Evolutionary conservation across 2,797 vertebrate species (phyloP).

Genomic region (Denticeps clupeoides): DNA sequence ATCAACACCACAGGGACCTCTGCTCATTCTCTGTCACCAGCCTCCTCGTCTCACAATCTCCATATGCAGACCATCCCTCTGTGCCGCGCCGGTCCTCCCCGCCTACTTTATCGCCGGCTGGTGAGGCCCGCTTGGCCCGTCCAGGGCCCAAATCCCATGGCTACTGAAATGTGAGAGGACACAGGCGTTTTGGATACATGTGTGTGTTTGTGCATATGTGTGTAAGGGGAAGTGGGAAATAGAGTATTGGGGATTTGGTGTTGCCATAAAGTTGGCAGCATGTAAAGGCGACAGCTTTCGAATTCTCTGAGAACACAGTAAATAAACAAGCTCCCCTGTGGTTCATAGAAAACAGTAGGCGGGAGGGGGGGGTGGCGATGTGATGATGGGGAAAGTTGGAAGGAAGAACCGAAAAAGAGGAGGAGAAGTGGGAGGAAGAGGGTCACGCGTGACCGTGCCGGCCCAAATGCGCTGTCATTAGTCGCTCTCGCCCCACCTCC

Average conservation of each 20-base stretch:
- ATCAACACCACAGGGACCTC: constrained; percentile 37
- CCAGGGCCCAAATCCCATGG: constrained; percentile 9
- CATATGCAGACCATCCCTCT: constrained; percentile 18
- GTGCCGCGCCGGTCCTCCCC: neutral
- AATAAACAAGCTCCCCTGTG: constrained; percentile 89
- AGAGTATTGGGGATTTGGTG: constrained; percentile 36
- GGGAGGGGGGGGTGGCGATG: constrained; percentile 11
- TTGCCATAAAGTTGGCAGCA: constrained; percentile 83
- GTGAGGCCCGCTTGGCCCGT: constrained; percentile 8
- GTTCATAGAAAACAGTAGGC: constrained; percentile 36
- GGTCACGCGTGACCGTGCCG: neutral
- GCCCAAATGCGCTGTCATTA: constrained; percentile 1
- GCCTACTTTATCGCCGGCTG: constrained; percentile 7
- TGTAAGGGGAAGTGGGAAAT: constrained; percentile 1
- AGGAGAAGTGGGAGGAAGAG: constrained; percentile 10
- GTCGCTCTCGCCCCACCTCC: neutral
- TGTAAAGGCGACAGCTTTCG: constrained; percentile 75
- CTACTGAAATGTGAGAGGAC: constrained; percentile 1
- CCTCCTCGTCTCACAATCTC: constrained; percentile 24
- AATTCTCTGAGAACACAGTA: constrained; percentile 76
- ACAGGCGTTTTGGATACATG: neutral
- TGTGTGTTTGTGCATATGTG: neutral
- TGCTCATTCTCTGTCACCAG: constrained; percentile 25
- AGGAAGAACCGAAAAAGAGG: neutral
- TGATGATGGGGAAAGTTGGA: neutral